A percentile compares a stretch with the other conserved stretches of the same genome.
phyloP scores from a whole-genome alignment of 1,140 invertebrate genomes.

The Drosophila nigrodunni region DNA sequence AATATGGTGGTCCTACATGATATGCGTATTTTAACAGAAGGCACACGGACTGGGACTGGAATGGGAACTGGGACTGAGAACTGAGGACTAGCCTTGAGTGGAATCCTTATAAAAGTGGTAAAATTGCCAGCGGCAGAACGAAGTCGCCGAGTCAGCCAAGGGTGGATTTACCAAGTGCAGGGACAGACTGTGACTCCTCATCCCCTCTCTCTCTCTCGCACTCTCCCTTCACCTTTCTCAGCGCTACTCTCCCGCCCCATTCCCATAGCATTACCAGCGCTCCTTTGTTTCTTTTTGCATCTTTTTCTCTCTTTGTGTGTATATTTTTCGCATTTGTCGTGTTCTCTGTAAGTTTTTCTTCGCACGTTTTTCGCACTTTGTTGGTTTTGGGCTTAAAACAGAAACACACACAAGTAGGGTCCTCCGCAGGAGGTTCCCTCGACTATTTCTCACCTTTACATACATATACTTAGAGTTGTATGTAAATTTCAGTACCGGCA shows the following conservation, averaged over 20 bases:
- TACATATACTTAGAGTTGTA: conserved; percentile 5
- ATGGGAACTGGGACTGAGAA: background rate
- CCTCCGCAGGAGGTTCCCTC: conserved; percentile 22
- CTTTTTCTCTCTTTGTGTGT: conserved; percentile 40
- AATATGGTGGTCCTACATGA: conserved; percentile 17
- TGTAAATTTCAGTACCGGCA: conserved; percentile 11
- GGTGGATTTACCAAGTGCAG: conserved; percentile 75
- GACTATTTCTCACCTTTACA: conserved; percentile 16
- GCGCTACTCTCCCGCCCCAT: conserved; percentile 16
- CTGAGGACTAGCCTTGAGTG: conserved; percentile 64
- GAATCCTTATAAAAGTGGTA: conserved; percentile 82
- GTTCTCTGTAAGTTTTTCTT: conserved; percentile 32
- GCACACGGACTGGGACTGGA: conserved; percentile 20
- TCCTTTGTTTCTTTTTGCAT: conserved; percentile 62
- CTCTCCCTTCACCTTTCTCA: background rate
- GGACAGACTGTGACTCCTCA: conserved; percentile 34
- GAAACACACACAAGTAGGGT: conserved; percentile 1
- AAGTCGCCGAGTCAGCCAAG: conserved; percentile 50
- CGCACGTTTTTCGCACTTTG: conserved; percentile 34
- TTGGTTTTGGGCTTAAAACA: conserved; percentile 3
- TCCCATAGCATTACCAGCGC: conserved; percentile 45
- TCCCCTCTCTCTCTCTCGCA: conserved; percentile 5
- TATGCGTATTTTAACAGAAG: conserved; percentile 36
- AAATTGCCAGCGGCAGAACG: conserved; percentile 62
- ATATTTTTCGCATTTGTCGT: conserved; percentile 22